Conservation (phyloP, 30 jellyfish, hydroid and myxozoan genomes). For the Calvadosia cruxmelitensis region DNA sequence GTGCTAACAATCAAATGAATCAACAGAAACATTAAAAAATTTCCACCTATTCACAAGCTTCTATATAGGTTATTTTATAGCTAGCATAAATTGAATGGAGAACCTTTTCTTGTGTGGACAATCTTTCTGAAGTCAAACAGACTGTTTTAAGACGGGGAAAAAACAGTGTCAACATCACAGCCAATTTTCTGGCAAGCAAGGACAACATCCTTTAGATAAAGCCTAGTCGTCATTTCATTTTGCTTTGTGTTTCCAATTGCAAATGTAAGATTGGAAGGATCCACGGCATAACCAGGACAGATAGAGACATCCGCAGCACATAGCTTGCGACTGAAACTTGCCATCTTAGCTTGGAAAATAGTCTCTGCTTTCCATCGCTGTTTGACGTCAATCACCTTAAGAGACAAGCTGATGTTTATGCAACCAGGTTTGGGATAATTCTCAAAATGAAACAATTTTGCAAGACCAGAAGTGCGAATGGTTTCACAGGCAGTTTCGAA, state of each 20-base stretch:
- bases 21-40: too few species aligned
- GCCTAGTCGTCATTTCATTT: not conserved
- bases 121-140: too few species aligned
- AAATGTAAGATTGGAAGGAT: conserved; percentile 5
- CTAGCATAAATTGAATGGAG: too few species aligned
- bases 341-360: conserved; percentile 63
- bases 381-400: conserved; percentile 21
- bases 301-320: conserved; percentile 39
- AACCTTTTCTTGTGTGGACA: too few species aligned
- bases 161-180: too few species aligned
- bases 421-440: conserved; percentile 29
- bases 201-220: too few species aligned
- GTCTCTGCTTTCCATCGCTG: conserved; percentile 59
- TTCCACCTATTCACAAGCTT: too few species aligned
- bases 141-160: too few species aligned
- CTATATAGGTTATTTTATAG: too few species aligned
- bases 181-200: too few species aligned
- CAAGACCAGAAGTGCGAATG: conserved; percentile 11
- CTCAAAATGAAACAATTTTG: conserved; percentile 16
- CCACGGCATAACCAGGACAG: conserved; percentile 60
- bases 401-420: conserved; percentile 9
- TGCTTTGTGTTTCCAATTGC: conserved; percentile 5
- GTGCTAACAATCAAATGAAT: too few species aligned
- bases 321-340: conserved; percentile 47
- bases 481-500: conserved; percentile 17